phyloP scores from a whole-genome alignment of 2,797 vertebrate genomes.

The Squalus acanthias region DNA sequence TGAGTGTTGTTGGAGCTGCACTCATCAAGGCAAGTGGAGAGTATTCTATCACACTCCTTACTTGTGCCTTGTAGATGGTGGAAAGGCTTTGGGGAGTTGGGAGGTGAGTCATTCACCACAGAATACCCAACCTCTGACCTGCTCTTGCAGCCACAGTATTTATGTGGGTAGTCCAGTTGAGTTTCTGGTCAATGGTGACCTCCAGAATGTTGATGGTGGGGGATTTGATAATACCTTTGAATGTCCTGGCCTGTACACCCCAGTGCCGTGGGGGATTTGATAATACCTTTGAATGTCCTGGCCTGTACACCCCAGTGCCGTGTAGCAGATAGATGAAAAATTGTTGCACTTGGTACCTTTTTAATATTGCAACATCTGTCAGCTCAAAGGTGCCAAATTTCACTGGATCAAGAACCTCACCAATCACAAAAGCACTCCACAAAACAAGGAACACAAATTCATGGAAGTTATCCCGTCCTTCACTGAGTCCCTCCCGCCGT shows the following conservation, averaged over 20 bases:
- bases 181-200: too few species aligned
- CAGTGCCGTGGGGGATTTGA: not conserved
- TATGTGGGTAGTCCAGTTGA: too few species aligned
- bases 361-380: not conserved
- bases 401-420: not conserved
- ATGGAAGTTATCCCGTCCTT: not conserved
- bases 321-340: not conserved
- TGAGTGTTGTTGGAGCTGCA: too few species aligned
- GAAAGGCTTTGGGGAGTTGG: too few species aligned
- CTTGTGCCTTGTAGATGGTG: too few species aligned
- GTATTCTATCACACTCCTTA: too few species aligned
- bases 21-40: too few species aligned
- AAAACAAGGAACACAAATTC: not conserved
- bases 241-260: not conserved
- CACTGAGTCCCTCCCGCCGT: not conserved
- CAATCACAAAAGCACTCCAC: not conserved
- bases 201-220: too few species aligned
- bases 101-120: too few species aligned
- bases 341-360: not conserved
- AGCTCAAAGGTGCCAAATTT: not conserved
- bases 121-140: too few species aligned
- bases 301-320: not conserved
- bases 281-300: not conserved
- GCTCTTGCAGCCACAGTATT: too few species aligned
- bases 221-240: too few species aligned